Percentiles rank a stretch among this genome's conserved stretches.
Conservation (phyloP, 2,888 invertebrate species). For the Latrodectus elegans region DNA sequence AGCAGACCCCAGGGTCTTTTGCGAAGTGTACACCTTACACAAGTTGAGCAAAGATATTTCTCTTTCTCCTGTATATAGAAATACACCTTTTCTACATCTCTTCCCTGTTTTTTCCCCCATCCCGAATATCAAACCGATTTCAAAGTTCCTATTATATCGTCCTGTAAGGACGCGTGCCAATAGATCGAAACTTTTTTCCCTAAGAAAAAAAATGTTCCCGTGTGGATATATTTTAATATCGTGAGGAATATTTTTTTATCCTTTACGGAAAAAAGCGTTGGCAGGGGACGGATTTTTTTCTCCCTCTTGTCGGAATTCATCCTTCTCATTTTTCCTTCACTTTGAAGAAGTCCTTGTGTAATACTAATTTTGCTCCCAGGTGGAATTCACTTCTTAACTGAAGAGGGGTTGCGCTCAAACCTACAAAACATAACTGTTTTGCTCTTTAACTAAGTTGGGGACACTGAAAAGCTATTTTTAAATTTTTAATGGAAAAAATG, state of each 20-base stretch:
- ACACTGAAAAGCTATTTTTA: too few species aligned
- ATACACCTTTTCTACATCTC: slow-evolving; percentile 19
- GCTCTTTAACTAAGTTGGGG: background rate
- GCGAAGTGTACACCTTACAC: slow-evolving; percentile 42
- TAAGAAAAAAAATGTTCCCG: background rate
- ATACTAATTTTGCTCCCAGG: slow-evolving; percentile 46
- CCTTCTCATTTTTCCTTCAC: slow-evolving; percentile 11
- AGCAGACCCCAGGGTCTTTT: slow-evolving; percentile 54
- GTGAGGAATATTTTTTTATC: slow-evolving; percentile 28
- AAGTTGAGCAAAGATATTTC: slow-evolving; percentile 49
- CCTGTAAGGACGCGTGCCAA: slow-evolving; percentile 30
- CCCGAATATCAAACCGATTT: slow-evolving; percentile 44
- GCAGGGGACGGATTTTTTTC: slow-evolving; percentile 1
- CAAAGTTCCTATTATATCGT: slow-evolving; percentile 14
- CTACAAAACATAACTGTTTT: background rate
- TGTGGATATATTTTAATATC: slow-evolving; percentile 51
- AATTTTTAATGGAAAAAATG: too few species aligned
- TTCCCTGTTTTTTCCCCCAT: background rate
- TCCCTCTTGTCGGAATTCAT: background rate
- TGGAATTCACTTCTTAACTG: slow-evolving; percentile 15
- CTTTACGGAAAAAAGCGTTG: background rate
- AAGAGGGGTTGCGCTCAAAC: slow-evolving; percentile 22
- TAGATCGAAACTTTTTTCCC: slow-evolving; percentile 33
- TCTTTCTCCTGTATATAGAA: slow-evolving; percentile 23
- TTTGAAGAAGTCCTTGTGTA: slow-evolving; percentile 33